Evolutionary conservation across 53 echinoderm and acorn worm genomes (phyloP).

Genomic region (Echinometra lucunter): DNA sequence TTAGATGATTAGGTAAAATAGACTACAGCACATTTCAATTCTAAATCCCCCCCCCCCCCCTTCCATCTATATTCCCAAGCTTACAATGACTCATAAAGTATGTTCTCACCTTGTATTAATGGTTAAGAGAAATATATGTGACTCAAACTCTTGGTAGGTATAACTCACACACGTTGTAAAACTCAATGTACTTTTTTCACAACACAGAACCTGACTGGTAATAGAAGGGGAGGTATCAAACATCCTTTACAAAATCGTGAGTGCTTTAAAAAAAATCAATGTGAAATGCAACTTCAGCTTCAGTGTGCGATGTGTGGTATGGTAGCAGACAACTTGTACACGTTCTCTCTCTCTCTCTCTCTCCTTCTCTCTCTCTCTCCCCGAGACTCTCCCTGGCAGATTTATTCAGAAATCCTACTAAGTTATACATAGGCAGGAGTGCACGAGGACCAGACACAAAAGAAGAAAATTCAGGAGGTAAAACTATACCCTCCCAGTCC

Average conservation of each 20-base stretch:
- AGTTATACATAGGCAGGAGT: background rate
- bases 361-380: background rate
- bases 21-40: background rate
- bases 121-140: background rate
- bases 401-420: background rate
- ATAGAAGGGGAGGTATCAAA: background rate
- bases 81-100: background rate
- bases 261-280: slow-evolving; percentile 45
- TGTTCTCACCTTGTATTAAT: background rate
- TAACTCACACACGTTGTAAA: background rate
- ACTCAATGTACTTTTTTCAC: background rate
- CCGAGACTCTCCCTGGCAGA: background rate
- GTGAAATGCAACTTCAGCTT: slow-evolving; percentile 13
- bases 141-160: background rate
- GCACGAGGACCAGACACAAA: background rate
- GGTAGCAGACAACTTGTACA: background rate
- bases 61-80: background rate
- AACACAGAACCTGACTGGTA: background rate
- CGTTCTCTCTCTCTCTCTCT: background rate
- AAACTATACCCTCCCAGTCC: slow-evolving; percentile 12
- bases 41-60: background rate
- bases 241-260: slow-evolving; percentile 27
- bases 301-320: slow-evolving; percentile 31
- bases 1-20: background rate
- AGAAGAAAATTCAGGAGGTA: background rate